Conservation (phyloP, 2,888 invertebrate species). For the Acholoe squamosa region DNA sequence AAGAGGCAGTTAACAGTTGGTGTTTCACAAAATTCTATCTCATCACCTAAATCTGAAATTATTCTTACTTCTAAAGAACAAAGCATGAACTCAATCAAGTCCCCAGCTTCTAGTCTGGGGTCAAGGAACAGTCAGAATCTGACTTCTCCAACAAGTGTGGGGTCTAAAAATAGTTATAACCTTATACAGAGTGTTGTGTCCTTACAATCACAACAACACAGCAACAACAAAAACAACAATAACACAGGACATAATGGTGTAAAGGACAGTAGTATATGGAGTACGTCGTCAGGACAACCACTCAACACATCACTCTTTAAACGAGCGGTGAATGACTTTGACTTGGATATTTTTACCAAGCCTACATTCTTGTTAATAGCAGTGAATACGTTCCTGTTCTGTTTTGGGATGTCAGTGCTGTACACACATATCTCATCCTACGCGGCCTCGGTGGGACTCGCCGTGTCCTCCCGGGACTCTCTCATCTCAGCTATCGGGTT, state of each 20-base stretch:
- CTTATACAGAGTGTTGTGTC: background rate
- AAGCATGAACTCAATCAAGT: no score
- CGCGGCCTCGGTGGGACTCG: constrained; percentile 69
- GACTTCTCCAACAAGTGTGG: background rate
- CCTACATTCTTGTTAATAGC: constrained; percentile 63
- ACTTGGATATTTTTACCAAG: constrained; percentile 43
- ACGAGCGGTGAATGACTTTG: background rate
- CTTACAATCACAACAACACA: background rate
- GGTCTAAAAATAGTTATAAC: constrained; percentile 12
- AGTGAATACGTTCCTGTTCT: constrained; percentile 72
- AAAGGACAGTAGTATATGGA: background rate
- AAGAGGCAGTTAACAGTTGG: background rate
- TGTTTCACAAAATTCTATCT: no score
- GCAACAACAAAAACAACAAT: background rate
- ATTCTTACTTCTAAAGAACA: background rate
- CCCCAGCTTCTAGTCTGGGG: no score
- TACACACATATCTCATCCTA: constrained; percentile 73
- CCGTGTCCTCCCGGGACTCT: constrained; percentile 69
- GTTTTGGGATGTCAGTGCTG: constrained; percentile 73
- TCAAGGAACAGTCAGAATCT: no score
- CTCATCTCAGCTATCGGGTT: constrained; percentile 73
- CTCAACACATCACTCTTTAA: background rate
- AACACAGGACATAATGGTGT: background rate
- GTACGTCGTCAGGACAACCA: background rate
- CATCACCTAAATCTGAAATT: background rate